These are phyloP conservation scores for Drosophila saltans DNA, from an alignment of 1,140 invertebrate species.

Conservation along the genomic window DNA sequence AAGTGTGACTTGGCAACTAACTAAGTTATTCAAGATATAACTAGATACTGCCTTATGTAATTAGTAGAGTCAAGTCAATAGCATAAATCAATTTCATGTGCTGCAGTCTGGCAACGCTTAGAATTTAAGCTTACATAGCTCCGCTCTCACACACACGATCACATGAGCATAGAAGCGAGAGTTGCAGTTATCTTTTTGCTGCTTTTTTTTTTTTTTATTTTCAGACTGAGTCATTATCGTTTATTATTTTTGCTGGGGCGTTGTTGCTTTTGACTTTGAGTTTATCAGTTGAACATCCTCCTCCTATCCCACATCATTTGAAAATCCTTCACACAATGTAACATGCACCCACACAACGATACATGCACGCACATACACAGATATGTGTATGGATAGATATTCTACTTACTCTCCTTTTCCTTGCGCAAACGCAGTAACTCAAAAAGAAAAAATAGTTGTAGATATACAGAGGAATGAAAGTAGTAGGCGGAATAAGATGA, in stretches of 20 bases:
- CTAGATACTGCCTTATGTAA: slow-evolving; percentile 51
- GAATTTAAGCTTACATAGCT: neutral
- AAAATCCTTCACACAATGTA: slow-evolving; percentile 60
- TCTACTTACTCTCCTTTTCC: slow-evolving; percentile 21
- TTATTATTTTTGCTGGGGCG: slow-evolving; percentile 25
- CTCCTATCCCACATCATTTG: slow-evolving; percentile 19
- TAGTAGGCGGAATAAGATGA: slow-evolving; percentile 25
- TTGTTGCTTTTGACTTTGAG: slow-evolving; percentile 40
- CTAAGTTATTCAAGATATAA: slow-evolving; percentile 35
- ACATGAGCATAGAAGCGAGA: slow-evolving; percentile 30
- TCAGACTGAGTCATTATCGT: slow-evolving; percentile 3
- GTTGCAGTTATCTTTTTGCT: slow-evolving; percentile 35
- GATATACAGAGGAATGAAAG: slow-evolving; percentile 44
- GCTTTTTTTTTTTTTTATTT: neutral
- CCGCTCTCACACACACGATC: slow-evolving; percentile 35
- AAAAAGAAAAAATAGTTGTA: slow-evolving; percentile 43
- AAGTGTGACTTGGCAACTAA: slow-evolving; percentile 38
- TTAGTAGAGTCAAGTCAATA: slow-evolving; percentile 43
- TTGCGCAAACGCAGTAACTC: slow-evolving; percentile 64
- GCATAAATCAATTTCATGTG: slow-evolving; percentile 54
- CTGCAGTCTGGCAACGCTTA: slow-evolving; percentile 26
- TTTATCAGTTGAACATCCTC: slow-evolving; percentile 55
- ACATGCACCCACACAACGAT: slow-evolving; percentile 25
- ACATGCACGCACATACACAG: slow-evolving; percentile 22
- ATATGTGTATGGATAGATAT: neutral